Evolutionary conservation across 2,797 vertebrate species (phyloP), one percentile per base, ranked within the genome.

Genomic region (Threskiornis aethiopicus): DNA sequence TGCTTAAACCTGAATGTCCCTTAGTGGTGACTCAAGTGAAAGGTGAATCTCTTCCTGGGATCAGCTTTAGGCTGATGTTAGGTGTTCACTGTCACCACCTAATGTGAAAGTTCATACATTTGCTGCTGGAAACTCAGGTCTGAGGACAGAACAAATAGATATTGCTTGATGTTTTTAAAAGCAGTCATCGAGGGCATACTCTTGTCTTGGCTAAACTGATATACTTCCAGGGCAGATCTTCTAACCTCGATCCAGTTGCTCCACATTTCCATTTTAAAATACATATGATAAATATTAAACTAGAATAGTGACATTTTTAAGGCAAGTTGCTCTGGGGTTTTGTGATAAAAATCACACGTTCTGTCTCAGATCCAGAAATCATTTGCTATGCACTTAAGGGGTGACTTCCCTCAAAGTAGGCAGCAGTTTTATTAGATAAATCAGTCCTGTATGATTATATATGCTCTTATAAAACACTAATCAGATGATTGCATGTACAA

Each of bases 161-260:
- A 10, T 28, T 70, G 21, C 61, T 31, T 42, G 66, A 39, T 70
- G 62, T 31, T 79, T 54, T 86, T 69, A 14, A 35, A n/a, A 71
- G 9, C 55, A 29, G 37, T 19, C 17, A 24, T 22, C 0, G 0
- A n/a, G 7, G 37, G n/a, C 10, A 26, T 35, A 16, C 16, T 49
- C 21, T 44, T 59, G 24, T 49, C 57, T 59, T 49, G 41, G 52
- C 19, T 58, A 39, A 75, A 75, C 22, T 33, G 64, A 49, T 39
- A 33, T 3, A 13, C 24, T 41, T 26, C 19, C 20, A 65, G 70
- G 22, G 21, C 22, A 67, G 39, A 61, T 51, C 59, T 41, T 20
- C 35, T 52, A 35, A 41, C 16, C 21, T 66, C 15, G 7, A 9
- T 39, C 10, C 7, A 70, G 21, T 12, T 41, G 25, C 22, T 62